Conservation (phyloP, 2,888 invertebrate genomes). For the Nomada goodeniana region DNA sequence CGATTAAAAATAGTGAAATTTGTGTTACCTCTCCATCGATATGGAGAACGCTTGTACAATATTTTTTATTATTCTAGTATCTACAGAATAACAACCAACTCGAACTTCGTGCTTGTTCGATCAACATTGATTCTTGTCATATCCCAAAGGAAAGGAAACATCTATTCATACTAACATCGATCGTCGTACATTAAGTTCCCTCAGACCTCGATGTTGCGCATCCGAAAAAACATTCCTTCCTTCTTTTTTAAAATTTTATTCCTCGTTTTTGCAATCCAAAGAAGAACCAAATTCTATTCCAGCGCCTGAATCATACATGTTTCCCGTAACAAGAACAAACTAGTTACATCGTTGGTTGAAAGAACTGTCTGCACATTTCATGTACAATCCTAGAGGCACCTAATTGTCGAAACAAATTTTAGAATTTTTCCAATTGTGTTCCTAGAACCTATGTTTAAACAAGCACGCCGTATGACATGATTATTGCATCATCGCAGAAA, state of each 20-base stretch:
- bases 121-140: not conserved
- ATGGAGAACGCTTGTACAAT: not conserved
- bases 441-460: constrained; percentile 2
- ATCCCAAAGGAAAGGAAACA: not conserved
- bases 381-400: constrained; percentile 58
- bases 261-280: not conserved
- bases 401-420: constrained; percentile 43
- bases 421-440: constrained; percentile 5
- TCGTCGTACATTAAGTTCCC: not conserved
- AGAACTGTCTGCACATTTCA: constrained; percentile 31
- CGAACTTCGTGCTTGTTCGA: not conserved
- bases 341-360: not conserved
- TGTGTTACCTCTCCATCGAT: not conserved
- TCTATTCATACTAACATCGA: not conserved
- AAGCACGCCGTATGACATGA: constrained; percentile 38
- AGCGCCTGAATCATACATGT: constrained; percentile 33
- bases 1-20: not conserved
- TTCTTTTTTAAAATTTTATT: not conserved
- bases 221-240: not conserved
- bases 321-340: constrained; percentile 11
- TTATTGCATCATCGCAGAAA: constrained; percentile 16
- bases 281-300: constrained; percentile 2
- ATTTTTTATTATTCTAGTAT: constrained; percentile 19
- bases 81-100: constrained; percentile 31
- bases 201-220: not conserved